Conservation (phyloP, 2,888 invertebrate species). For the Nineta flava region DNA sequence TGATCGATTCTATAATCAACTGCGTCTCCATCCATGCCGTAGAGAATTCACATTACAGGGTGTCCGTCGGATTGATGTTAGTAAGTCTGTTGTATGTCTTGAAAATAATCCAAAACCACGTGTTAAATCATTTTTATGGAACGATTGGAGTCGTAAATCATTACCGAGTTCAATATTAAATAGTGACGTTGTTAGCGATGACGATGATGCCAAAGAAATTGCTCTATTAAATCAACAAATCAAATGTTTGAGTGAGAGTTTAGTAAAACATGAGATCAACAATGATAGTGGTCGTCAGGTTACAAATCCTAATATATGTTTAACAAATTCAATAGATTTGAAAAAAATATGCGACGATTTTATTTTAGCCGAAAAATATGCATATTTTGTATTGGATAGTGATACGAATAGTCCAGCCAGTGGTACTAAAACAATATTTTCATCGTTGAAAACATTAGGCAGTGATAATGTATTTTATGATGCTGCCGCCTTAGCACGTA, state of each 20-base stretch:
- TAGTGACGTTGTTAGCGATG: neutral
- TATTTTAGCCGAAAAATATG: slow-evolving; percentile 18
- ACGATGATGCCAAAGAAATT: neutral
- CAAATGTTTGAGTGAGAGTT: neutral
- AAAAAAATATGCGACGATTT: slow-evolving; percentile 18
- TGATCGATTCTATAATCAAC: slow-evolving; percentile 26
- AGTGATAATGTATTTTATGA: neutral
- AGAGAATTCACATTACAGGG: slow-evolving; percentile 25
- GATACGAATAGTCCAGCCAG: neutral
- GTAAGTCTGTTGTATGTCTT: slow-evolving; percentile 10
- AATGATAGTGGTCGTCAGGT: slow-evolving; percentile 6
- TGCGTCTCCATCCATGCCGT: slow-evolving; percentile 20
- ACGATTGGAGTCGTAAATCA: slow-evolving; percentile 9
- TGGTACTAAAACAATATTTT: neutral
- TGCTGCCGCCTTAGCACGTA: no score
- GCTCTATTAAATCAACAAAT: neutral
- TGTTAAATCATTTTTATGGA: slow-evolving; percentile 9
- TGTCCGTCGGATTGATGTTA: slow-evolving; percentile 25
- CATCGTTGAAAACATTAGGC: neutral
- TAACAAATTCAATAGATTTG: slow-evolving; percentile 9
- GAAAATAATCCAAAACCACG: slow-evolving; percentile 12
- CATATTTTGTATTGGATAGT: slow-evolving; percentile 2
- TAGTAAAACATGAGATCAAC: slow-evolving; percentile 6
- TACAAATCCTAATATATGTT: slow-evolving; percentile 9
- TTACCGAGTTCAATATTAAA: neutral